Evolutionary conservation across 2,797 vertebrate genomes (phyloP), one percentile per base, ranked within the genome.

Genomic region (Alauda arvensis): DNA sequence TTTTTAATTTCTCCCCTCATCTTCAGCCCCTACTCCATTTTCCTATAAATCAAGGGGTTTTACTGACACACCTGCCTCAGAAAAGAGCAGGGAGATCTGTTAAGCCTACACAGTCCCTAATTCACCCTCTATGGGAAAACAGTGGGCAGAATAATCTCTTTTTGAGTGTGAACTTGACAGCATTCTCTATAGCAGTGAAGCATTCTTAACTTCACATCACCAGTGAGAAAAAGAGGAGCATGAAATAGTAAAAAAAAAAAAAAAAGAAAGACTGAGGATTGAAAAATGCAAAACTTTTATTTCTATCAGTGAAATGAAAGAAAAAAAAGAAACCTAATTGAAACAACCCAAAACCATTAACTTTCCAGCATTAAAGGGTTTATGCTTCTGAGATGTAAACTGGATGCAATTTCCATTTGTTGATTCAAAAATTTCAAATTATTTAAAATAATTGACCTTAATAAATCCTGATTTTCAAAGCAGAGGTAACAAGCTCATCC

Each of bases 71-170:
- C 15, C 26, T 76, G 51, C 18, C 75, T 55, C 25, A 65, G 25
- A 79, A 52, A 56, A 77, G 14, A 85, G 34, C 8, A 70, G 34
- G 51, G n/a, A 81, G 31, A 37, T 83, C 49, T 85, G 21, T 29
- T 53, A 83, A 94, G 68, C 62, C 84, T 67, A 56, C 42, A 60
- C 6, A 67, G 70, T 42, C n/a, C 46, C 57, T 77, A 90, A 87
- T 75, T 93, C 62, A 90, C 60, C n/a, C 61, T 89, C 40, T 46
- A 10, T 31, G n/a, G 37, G 20, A 88, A 94, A 91, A 39, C 18
- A 93, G 55, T 72, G 43, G 48, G 33, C 23, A 89, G 33, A 85
- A 82, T 51, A 71, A 93, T 57, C 37, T 85, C 34, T 33, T 66
- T 91, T 48, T 13, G 18, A 80, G 48, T 40, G 48, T 61, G n/a